Percentiles rank a stretch among this genome's conserved stretches.
Conservation (phyloP, 1,140 invertebrate genomes). For the Plutomurus gul region DNA sequence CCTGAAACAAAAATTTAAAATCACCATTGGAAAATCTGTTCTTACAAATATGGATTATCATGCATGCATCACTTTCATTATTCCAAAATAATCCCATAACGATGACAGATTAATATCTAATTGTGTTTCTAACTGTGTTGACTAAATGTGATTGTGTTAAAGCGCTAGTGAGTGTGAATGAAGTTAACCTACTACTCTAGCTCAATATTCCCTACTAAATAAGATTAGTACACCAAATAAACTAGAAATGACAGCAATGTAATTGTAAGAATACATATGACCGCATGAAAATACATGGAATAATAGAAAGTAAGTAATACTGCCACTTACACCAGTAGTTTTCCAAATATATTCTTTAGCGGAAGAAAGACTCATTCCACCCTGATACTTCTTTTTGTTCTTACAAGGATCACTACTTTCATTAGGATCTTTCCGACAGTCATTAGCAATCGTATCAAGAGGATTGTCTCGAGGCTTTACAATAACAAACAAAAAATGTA, state of each 20-base stretch:
- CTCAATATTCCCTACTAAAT: no score
- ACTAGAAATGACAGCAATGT: background rate
- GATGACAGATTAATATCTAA: no score
- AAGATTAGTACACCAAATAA: no score
- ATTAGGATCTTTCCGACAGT: background rate
- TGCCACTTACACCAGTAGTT: background rate
- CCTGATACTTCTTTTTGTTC: background rate
- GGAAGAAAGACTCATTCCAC: background rate
- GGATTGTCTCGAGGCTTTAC: background rate
- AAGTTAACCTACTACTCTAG: no score
- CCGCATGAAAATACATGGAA: background rate
- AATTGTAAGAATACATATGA: background rate
- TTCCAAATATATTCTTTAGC: slow-evolving; percentile 11
- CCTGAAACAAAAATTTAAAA: background rate
- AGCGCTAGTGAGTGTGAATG: no score
- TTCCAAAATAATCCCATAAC: no score
- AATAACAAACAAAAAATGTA: background rate
- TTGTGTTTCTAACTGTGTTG: no score
- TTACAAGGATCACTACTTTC: background rate
- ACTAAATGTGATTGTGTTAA: no score
- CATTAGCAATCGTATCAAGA: background rate
- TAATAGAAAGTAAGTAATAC: background rate
- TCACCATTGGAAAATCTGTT: background rate
- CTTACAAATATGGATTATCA: background rate
- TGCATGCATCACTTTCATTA: no score